Conservation (phyloP, 2,888 invertebrate genomes). For the Labia minor region DNA sequence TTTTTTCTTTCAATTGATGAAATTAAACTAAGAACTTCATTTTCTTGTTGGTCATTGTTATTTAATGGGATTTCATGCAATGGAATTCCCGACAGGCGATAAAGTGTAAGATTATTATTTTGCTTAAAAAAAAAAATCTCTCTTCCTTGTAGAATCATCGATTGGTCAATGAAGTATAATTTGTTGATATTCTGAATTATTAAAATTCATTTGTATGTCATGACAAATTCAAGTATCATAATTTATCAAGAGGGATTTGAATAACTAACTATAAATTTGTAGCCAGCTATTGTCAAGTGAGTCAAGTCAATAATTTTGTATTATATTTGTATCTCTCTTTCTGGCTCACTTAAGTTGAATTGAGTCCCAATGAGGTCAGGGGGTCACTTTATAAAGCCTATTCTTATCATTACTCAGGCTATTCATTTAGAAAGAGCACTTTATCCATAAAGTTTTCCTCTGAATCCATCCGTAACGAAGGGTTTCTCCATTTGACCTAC, state of each 20-base stretch:
- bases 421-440: background rate
- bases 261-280: constrained; percentile 1
- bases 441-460: background rate
- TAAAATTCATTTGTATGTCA: background rate
- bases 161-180: background rate
- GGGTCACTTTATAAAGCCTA: constrained; percentile 1
- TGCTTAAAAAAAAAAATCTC: too few species aligned
- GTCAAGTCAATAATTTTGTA: background rate
- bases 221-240: background rate
- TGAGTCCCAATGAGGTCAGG: background rate
- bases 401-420: background rate
- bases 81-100: too few species aligned
- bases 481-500: background rate
- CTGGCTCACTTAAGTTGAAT: background rate
- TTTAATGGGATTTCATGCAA: too few species aligned
- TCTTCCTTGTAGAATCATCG: too few species aligned
- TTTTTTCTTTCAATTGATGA: too few species aligned
- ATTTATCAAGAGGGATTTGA: background rate
- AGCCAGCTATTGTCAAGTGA: background rate
- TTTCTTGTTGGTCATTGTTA: too few species aligned
- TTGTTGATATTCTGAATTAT: background rate
- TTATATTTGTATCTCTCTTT: background rate
- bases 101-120: too few species aligned
- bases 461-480: constrained; percentile 1
- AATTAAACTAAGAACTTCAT: too few species aligned